These are phyloP conservation scores for Axinella damicornis DNA, from an alignment of 37 sponge, comb jelly and placozoan species.

Conservation along the genomic window DNA sequence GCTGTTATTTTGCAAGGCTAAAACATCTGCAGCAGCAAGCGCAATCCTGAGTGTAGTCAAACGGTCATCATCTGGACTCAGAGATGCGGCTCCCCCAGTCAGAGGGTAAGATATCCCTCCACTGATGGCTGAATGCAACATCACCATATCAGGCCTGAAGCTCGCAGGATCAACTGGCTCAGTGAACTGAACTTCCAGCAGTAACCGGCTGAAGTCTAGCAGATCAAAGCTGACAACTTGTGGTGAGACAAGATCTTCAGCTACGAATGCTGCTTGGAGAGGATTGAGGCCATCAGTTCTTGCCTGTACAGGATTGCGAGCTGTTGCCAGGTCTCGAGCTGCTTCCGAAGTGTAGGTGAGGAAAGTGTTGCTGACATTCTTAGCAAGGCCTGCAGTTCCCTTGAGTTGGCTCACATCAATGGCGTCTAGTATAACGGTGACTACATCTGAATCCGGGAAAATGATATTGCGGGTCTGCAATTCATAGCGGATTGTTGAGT, in stretches of 20 bases:
- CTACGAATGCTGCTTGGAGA: constrained; percentile 78
- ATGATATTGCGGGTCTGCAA: constrained; percentile 38
- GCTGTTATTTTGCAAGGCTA: constrained; percentile 64
- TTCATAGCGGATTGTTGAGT: constrained; percentile 61
- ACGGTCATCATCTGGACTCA: constrained; percentile 53
- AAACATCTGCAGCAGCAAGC: constrained; percentile 74
- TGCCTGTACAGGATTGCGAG: constrained; percentile 38
- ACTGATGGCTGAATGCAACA: constrained; percentile 52
- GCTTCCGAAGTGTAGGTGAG: constrained; percentile 42
- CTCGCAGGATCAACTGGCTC: constrained; percentile 88
- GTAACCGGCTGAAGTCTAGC: constrained; percentile 76
- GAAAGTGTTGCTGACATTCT: constrained; percentile 72
- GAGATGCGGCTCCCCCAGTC: constrained; percentile 70
- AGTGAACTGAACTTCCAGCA: constrained; percentile 67
- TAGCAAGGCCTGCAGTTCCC: constrained; percentile 75
- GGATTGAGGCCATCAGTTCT: constrained; percentile 77
- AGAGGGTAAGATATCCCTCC: constrained; percentile 56
- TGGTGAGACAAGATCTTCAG: constrained; percentile 67
- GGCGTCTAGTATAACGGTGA: constrained; percentile 45
- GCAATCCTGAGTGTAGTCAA: constrained; percentile 58
- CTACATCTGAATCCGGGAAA: not conserved
- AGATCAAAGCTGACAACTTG: constrained; percentile 37
- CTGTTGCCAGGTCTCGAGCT: constrained; percentile 45
- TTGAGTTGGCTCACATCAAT: constrained; percentile 73
- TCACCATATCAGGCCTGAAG: constrained; percentile 49